Evolutionary conservation across 2,113 vertebrate genomes (phyloP).

Genomic region (Salvelinus fontinalis): DNA sequence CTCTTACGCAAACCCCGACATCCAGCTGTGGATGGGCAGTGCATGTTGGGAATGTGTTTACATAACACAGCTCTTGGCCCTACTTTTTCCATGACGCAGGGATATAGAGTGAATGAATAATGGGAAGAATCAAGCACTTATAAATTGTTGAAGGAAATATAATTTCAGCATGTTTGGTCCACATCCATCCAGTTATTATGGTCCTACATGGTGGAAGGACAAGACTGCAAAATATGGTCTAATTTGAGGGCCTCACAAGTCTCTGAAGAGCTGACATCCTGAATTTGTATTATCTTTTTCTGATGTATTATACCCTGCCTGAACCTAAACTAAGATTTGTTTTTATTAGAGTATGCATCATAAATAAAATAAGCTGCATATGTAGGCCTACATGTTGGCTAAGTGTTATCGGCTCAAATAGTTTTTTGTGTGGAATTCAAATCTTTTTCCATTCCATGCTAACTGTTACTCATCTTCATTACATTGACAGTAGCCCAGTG

Average conservation of each 20-base stretch:
- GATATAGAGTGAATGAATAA: constrained; percentile 25
- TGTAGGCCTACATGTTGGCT: not conserved
- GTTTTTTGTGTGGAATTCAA: too few species aligned
- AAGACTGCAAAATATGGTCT: not conserved
- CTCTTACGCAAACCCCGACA: constrained; percentile 61
- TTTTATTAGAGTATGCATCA: not conserved
- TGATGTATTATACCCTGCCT: not conserved
- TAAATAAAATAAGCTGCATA: not conserved
- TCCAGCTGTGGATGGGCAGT: constrained; percentile 65
- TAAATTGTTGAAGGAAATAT: not conserved
- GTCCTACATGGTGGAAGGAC: not conserved
- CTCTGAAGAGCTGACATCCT: not conserved
- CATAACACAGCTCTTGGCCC: constrained; percentile 47
- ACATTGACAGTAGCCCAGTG: not conserved
- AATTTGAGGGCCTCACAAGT: not conserved
- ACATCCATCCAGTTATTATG: not conserved
- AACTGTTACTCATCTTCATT: not conserved
- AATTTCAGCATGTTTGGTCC: not conserved
- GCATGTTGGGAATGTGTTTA: constrained; percentile 66
- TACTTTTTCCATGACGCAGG: constrained; percentile 39
- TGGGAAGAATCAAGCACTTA: constrained; percentile 6
- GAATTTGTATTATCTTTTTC: not conserved
- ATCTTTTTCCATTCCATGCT: not conserved
- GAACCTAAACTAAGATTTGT: not conserved
- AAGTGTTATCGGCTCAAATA: not conserved